phyloP scores from a whole-genome alignment of 2,888 invertebrate species.

The Pardosa pseudoannulata region DNA sequence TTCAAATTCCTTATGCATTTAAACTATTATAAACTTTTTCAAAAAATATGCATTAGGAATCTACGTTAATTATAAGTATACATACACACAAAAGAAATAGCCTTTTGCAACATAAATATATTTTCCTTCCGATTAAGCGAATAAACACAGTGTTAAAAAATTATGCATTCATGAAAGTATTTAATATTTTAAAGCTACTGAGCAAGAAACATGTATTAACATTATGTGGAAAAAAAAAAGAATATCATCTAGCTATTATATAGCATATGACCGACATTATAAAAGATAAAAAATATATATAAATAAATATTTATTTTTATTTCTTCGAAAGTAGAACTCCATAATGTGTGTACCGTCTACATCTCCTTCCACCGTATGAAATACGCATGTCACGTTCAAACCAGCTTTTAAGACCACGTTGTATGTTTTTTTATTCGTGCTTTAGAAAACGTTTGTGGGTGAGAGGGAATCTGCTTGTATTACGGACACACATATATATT shows the following conservation, averaged over 20 bases:
- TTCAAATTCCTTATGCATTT: too few species aligned
- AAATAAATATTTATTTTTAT: not conserved
- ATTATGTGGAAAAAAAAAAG: not conserved
- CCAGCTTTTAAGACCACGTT: not conserved
- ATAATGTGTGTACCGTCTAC: not conserved
- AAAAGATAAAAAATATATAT: not conserved
- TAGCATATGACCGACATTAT: not conserved
- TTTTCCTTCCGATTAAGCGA: too few species aligned
- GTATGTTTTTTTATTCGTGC: not conserved
- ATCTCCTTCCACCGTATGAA: not conserved
- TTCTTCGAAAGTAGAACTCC: not conserved
- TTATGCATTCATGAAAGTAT: not conserved
- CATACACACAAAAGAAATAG: too few species aligned
- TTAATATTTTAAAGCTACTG: not conserved
- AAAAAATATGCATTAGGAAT: too few species aligned
- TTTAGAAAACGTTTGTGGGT: not conserved
- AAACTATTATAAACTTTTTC: too few species aligned
- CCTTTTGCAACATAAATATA: too few species aligned
- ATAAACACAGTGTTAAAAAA: too few species aligned
- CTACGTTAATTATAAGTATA: too few species aligned
- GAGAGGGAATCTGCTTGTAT: not conserved
- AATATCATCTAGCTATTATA: not conserved
- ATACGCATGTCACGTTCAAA: not conserved
- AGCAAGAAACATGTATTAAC: not conserved
- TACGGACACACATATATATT: not conserved